Evolutionary conservation across 2,888 invertebrate genomes (phyloP), one percentile per base, ranked within the genome.

Genomic region (Parnassius mnemosyne): DNA sequence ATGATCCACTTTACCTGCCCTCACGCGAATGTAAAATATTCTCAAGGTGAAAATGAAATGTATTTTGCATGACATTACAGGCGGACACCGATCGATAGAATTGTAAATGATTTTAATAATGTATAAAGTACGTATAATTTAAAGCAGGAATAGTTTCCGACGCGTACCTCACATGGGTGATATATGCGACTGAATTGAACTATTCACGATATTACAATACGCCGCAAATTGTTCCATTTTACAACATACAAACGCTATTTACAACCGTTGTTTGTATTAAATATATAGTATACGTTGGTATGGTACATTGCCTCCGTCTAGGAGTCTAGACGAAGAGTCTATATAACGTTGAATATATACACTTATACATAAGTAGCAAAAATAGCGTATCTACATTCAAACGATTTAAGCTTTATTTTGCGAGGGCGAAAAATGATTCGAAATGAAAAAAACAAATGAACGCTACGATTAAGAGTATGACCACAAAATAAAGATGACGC

Each of bases 31-130:
- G 76, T 80, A 76, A 73, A 80, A 75, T 78, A 75, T 77, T 76
- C 80, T 80, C 85, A 88, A 88, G 86, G 85, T 83, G 80, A 83
- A 82, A 78, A 85, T 74, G 80, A 86, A 81, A 79, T 80, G 78
- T 78, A 76, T 81, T 79, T 78, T 77, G 84, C 77, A 85, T 84
- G 73, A 72, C 78, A 84, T 84, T 84, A 83, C 77, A 71, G 73
- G 68, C 75, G 72, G 73, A 71, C 74, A 68, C 58, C 78, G 80
- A 80, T 84, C 83, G 79, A 86, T 87, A 84, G 85, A 88, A 86
- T 89, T 87, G 82, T 84, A 87, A 86, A 87, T 85, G 54, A 44
- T 71, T 75, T 79, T 72, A 77, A 81, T 84, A 82, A 81, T 79
- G 76, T 75, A 77, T 77, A 71, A 54, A 69, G 70, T 71, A 70